A percentile compares a stretch with the other conserved stretches of the same genome.
These are phyloP conservation scores for Drosophila colorata DNA, from an alignment of 2,888 invertebrate species.

Conservation along the genomic window DNA sequence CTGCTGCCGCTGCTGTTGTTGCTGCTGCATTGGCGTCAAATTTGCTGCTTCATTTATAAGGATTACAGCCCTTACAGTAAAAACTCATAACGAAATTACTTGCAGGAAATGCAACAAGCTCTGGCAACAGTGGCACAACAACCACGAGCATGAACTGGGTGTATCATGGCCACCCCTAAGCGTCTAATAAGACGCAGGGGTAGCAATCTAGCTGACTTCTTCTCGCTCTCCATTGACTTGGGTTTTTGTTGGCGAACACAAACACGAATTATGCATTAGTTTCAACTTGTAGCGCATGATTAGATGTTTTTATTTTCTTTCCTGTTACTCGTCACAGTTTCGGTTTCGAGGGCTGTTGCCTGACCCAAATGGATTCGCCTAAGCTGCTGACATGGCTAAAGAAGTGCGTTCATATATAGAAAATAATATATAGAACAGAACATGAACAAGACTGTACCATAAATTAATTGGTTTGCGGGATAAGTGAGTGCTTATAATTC, in stretches of 20 bases:
- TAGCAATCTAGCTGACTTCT: constrained; percentile 50
- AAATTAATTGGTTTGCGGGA: constrained; percentile 11
- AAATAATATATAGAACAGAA: not conserved
- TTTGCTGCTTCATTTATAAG: constrained; percentile 82
- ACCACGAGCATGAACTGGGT: not conserved
- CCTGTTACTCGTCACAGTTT: constrained; percentile 16
- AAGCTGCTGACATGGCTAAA: constrained; percentile 5
- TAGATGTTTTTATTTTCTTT: constrained; percentile 42
- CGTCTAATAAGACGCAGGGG: constrained; percentile 43
- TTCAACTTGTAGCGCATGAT: constrained; percentile 68
- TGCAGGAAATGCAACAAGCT: constrained; percentile 79
- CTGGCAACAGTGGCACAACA: constrained; percentile 27
- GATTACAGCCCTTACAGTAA: constrained; percentile 65
- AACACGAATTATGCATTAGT: constrained; percentile 78
- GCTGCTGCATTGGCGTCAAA: constrained; percentile 68
- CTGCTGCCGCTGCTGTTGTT: constrained; percentile 32
- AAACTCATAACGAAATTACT: constrained; percentile 80
- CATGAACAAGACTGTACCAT: not conserved
- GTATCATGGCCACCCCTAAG: constrained; percentile 45
- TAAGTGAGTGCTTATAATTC: constrained; percentile 4
- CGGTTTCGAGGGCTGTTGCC: constrained; percentile 36
- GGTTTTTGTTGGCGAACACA: constrained; percentile 49
- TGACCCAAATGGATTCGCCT: constrained; percentile 42
- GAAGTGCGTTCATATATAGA: constrained; percentile 1
- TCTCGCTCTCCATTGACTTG: constrained; percentile 42